A percentile compares a stretch with the other conserved stretches of the same genome.
Conservation (phyloP, 1,140 invertebrate genomes). For the Brachionus plicatilis region DNA sequence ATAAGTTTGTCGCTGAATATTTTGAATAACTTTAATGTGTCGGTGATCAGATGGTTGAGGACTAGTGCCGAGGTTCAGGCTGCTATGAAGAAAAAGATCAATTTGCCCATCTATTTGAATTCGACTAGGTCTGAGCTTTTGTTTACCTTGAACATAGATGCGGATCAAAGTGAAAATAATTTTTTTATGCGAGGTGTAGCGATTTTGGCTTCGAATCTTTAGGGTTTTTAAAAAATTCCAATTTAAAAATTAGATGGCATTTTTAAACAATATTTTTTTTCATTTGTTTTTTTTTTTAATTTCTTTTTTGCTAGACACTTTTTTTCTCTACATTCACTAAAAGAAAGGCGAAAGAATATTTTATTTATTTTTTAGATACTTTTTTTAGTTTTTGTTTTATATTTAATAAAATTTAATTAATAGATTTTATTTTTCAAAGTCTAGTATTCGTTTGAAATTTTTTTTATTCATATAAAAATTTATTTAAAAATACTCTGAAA, state of each 20-base stretch:
- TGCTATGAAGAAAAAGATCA: constrained; percentile 21
- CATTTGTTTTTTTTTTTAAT: not conserved
- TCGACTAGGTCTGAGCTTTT: constrained; percentile 85
- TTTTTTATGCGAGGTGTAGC: constrained; percentile 32
- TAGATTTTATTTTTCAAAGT: not conserved
- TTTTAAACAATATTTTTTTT: not conserved
- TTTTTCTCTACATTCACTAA: not conserved
- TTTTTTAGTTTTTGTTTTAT: not conserved
- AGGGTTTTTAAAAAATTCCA: not conserved
- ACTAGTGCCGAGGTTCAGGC: not conserved
- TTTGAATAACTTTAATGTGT: constrained; percentile 82
- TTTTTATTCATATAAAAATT: no score
- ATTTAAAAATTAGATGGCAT: constrained; percentile 3
- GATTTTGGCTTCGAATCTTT: constrained; percentile 33
- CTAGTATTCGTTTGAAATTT: not conserved
- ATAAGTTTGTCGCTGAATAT: constrained; percentile 85
- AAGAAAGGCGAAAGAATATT: not conserved
- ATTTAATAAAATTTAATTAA: not conserved
- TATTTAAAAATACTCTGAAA: no score
- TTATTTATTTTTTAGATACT: not conserved
- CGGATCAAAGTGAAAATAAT: constrained; percentile 54
- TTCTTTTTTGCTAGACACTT: not conserved
- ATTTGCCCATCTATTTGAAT: constrained; percentile 90
- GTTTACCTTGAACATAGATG: constrained; percentile 88
- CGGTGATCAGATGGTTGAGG: constrained; percentile 74